These are phyloP conservation scores for Caenorhabditis japonica DNA, from an alignment of 2,888 invertebrate species.

Conservation along the genomic window DNA sequence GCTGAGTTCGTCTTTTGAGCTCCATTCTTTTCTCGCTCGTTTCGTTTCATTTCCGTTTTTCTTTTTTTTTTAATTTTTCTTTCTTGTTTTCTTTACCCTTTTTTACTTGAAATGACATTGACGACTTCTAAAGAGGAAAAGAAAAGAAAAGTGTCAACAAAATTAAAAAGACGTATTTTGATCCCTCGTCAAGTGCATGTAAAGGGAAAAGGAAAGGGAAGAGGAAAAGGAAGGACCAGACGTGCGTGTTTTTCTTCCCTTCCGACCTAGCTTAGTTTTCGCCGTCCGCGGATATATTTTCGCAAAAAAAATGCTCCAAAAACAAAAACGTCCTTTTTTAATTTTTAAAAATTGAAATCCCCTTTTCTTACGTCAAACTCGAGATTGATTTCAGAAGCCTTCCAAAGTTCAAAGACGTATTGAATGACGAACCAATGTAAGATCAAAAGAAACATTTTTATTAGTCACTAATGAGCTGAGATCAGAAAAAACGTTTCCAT, in stretches of 20 bases:
- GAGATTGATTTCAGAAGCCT: no score
- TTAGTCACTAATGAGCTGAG: no score
- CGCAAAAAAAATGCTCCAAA: slow-evolving; percentile 4
- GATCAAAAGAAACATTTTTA: no score
- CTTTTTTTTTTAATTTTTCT: slow-evolving; percentile 20
- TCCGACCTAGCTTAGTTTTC: slow-evolving; percentile 5
- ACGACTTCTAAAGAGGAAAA: slow-evolving; percentile 29
- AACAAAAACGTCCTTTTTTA: slow-evolving; percentile 10
- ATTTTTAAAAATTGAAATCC: slow-evolving; percentile 13
- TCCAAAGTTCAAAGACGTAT: no score
- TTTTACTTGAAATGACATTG: slow-evolving; percentile 24
- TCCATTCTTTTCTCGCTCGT: background rate
- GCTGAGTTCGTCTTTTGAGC: no score
- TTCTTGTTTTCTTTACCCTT: slow-evolving; percentile 23
- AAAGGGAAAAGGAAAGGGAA: slow-evolving; percentile 12
- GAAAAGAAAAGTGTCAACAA: slow-evolving; percentile 41
- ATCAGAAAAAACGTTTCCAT: no score
- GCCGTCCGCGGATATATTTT: no score
- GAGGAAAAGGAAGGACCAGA: slow-evolving; percentile 32
- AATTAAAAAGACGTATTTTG: slow-evolving; percentile 50
- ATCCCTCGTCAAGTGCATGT: slow-evolving; percentile 48
- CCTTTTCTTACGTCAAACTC: no score
- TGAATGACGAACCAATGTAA: no score
- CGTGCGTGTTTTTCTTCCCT: slow-evolving; percentile 23
- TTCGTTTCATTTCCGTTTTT: slow-evolving; percentile 8